Conservation (phyloP, 1,140 invertebrate species). For the Formica selysi region DNA sequence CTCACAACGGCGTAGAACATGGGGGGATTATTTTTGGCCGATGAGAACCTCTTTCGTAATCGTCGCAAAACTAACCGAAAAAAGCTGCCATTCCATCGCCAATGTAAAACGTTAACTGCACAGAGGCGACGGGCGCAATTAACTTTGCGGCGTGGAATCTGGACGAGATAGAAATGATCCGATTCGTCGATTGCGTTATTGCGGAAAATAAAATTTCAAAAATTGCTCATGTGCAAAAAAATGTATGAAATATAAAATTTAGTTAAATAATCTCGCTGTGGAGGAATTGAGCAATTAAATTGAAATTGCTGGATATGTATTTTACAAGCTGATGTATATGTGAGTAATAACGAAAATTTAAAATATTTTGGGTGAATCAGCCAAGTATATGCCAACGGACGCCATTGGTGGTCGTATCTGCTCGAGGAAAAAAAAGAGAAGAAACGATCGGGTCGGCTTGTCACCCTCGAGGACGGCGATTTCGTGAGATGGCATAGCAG, state of each 20-base stretch:
- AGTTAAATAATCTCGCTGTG: constrained; percentile 39
- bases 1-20: constrained; percentile 73
- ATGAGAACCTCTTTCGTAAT: constrained; percentile 9
- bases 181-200: constrained; percentile 40
- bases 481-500: constrained; percentile 71
- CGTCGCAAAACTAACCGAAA: constrained; percentile 4
- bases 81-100: constrained; percentile 3
- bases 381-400: background rate
- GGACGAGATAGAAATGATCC: constrained; percentile 33
- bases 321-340: constrained; percentile 3
- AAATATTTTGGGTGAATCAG: constrained; percentile 11
- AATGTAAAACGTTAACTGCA: constrained; percentile 22
- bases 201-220: constrained; percentile 55
- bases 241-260: constrained; percentile 57
- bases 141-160: constrained; percentile 51
- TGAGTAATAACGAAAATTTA: constrained; percentile 25
- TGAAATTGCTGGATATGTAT: constrained; percentile 45
- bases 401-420: constrained; percentile 53
- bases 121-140: constrained; percentile 43
- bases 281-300: constrained; percentile 47
- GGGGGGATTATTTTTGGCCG: constrained; percentile 48
- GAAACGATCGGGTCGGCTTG: constrained; percentile 71
- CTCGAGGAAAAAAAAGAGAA: constrained; percentile 38
- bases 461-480: constrained; percentile 77
- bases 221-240: constrained; percentile 25